Evolutionary conservation across 2,888 invertebrate genomes (phyloP).

Genomic region (Dione juno): DNA sequence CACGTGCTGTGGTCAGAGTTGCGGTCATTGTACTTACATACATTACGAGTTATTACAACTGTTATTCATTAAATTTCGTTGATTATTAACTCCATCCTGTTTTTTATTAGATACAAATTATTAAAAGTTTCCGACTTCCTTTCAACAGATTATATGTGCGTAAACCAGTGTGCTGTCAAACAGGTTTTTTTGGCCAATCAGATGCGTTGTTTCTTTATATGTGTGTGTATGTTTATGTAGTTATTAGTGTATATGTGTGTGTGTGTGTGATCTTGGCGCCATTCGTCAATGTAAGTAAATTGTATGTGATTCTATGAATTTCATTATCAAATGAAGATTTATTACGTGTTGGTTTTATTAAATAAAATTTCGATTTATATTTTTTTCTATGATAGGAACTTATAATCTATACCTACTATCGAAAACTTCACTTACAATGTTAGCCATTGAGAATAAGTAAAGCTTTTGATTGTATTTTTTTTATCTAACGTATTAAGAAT

Average conservation of each 20-base stretch:
- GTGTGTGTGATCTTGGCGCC: constrained; percentile 46
- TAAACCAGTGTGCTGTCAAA: constrained; percentile 3
- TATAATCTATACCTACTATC: neutral
- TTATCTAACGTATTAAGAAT: too few relatives aligned
- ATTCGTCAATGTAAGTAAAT: constrained; percentile 47
- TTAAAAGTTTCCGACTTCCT: constrained; percentile 27
- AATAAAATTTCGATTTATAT: constrained; percentile 36
- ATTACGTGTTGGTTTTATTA: constrained; percentile 31
- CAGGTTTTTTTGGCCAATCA: constrained; percentile 18
- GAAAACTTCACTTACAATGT: too few relatives aligned
- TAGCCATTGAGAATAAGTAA: too few relatives aligned
- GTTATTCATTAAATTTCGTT: constrained; percentile 10
- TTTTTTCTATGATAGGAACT: neutral
- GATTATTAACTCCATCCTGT: constrained; percentile 18
- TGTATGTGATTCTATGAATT: constrained; percentile 43
- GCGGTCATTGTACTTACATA: neutral
- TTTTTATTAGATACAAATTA: constrained; percentile 22
- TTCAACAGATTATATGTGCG: neutral
- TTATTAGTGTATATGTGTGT: neutral
- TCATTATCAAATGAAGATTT: constrained; percentile 23
- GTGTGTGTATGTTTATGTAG: constrained; percentile 5
- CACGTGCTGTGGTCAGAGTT: constrained; percentile 7
- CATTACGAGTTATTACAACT: neutral
- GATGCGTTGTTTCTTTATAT: constrained; percentile 4
- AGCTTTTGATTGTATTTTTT: too few relatives aligned